Conservation (phyloP, 2,888 invertebrate genomes). For the Rhagonycha lutea region DNA sequence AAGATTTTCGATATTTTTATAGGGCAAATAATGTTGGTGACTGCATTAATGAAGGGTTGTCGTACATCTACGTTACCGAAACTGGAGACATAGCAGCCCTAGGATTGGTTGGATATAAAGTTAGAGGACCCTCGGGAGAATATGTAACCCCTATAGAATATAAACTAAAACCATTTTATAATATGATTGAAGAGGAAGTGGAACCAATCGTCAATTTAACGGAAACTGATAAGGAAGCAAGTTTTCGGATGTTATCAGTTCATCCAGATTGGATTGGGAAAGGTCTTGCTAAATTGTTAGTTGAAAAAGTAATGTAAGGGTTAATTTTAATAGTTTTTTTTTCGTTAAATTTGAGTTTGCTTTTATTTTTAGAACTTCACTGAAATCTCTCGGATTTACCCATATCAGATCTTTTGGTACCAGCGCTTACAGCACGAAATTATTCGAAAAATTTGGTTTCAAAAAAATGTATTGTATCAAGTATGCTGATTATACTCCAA, state of each 20-base stretch:
- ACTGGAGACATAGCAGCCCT: conserved; percentile 60
- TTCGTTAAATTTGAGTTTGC: neutral
- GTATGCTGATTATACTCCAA: conserved; percentile 67
- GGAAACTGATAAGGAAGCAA: conserved; percentile 59
- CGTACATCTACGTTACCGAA: conserved; percentile 64
- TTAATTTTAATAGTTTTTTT: neutral
- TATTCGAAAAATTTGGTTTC: conserved; percentile 73
- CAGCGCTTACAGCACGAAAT: conserved; percentile 75
- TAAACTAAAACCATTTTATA: neutral
- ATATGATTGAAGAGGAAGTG: conserved; percentile 58
- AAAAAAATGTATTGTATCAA: conserved; percentile 65
- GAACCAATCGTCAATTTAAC: conserved; percentile 63
- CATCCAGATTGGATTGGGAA: conserved; percentile 66
- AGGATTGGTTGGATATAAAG: conserved; percentile 41
- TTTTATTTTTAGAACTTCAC: conserved; percentile 57
- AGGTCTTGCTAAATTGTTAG: conserved; percentile 66
- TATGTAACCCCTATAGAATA: neutral
- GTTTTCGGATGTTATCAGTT: conserved; percentile 69
- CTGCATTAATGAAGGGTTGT: conserved; percentile 62
- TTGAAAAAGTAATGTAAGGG: conserved; percentile 44
- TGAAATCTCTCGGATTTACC: conserved; percentile 58
- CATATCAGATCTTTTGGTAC: conserved; percentile 74
- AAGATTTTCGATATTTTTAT: conserved; percentile 64
- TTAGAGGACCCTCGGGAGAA: neutral
- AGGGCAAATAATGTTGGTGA: conserved; percentile 65